A percentile compares a stretch with the other conserved stretches of the same genome.
These are phyloP conservation scores for Hydractinia echinata DNA, from an alignment of 30 jellyfish, hydroid and myxozoan species.

Conservation along the genomic window DNA sequence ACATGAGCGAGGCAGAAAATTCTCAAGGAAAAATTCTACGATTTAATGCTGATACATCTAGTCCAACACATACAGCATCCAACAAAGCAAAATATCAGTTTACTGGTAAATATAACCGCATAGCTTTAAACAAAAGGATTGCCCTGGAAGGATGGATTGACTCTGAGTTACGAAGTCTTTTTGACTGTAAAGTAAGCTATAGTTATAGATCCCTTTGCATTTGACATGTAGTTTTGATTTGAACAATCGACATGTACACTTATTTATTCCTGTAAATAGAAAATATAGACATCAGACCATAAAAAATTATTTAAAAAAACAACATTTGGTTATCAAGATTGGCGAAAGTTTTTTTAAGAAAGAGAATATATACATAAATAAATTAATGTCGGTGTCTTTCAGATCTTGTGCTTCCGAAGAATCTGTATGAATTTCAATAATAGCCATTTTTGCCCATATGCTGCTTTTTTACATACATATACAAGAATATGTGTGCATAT, in stretches of 20 bases:
- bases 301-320: background rate
- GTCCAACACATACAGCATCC: conserved; percentile 37
- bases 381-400: too few species aligned
- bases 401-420: too few species aligned
- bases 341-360: too few species aligned
- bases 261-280: too few species aligned
- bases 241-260: background rate
- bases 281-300: too few species aligned
- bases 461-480: too few species aligned
- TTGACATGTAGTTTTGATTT: background rate
- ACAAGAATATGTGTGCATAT: too few species aligned
- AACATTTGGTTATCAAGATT: background rate
- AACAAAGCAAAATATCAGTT: conserved; percentile 72
- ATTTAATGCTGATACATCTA: conserved; percentile 46
- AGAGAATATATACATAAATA: too few species aligned
- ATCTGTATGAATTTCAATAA: too few species aligned
- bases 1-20: too few species aligned
- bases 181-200: conserved; percentile 54
- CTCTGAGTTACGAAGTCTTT: conserved; percentile 55
- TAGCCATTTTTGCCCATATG: too few species aligned
- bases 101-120: conserved; percentile 79
- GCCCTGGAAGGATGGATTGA: conserved; percentile 90
- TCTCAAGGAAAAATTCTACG: conserved; percentile 43
- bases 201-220: background rate
- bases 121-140: conserved; percentile 62